Evolutionary conservation across 2,113 vertebrate genomes (phyloP).

Genomic region (Ia io): DNA sequence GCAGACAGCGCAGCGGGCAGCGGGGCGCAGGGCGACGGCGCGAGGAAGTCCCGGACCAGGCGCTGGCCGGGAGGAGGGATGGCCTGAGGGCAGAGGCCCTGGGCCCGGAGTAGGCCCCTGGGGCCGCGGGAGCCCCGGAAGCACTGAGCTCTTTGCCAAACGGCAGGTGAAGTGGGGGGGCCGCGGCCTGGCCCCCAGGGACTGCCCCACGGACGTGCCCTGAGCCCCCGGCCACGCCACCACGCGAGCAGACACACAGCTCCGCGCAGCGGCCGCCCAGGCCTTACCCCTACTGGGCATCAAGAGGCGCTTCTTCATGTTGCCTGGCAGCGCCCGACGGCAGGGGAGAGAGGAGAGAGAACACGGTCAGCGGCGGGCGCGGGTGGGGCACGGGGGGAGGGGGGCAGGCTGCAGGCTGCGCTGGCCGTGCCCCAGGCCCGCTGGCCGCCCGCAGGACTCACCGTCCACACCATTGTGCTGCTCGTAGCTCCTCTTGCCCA

Average conservation of each 20-base stretch:
- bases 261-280: constrained; percentile 44
- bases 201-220: constrained; percentile 52
- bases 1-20: not conserved
- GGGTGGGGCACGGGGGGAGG: accelerated
- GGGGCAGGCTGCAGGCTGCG: not conserved
- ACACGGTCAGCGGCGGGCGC: constrained; percentile 67
- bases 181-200: not conserved
- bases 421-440: not conserved
- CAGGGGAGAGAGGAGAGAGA: constrained; percentile 82
- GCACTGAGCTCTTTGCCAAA: not conserved
- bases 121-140: not conserved
- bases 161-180: accelerated
- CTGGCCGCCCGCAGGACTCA: constrained; percentile 77
- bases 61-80: not conserved
- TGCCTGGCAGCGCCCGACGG: constrained; percentile 85
- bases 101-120: accelerated
- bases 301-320: constrained; percentile 90
- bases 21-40: not conserved
- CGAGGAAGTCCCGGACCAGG: constrained; percentile 44
- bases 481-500: constrained; percentile 96
- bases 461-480: constrained; percentile 97
- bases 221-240: constrained; percentile 21
- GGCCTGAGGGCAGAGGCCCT: not conserved
- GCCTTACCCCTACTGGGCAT: constrained; percentile 91
- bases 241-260: constrained; percentile 60